phyloP scores from a whole-genome alignment of 1,140 invertebrate genomes.

The Potamilus streckersoni region DNA sequence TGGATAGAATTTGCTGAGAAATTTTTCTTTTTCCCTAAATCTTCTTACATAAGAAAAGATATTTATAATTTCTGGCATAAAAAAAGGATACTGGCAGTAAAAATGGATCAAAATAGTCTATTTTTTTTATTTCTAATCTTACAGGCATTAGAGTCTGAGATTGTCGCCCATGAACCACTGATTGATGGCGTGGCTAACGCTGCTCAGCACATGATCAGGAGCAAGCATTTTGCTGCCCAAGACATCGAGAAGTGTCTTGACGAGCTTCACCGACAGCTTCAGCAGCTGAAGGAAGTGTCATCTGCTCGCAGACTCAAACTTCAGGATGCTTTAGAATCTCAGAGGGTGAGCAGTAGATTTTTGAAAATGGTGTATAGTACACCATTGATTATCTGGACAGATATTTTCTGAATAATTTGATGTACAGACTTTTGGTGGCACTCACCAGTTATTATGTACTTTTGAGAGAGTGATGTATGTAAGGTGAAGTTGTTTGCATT shows the following conservation, averaged over 20 bases:
- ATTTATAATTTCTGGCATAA: background rate
- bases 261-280: constrained; percentile 88
- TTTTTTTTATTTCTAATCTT: background rate
- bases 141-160: constrained; percentile 76
- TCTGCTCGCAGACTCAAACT: constrained; percentile 91
- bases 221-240: constrained; percentile 91
- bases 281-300: constrained; percentile 75
- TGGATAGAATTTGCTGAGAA: too few species aligned
- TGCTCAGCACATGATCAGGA: constrained; percentile 90
- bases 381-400: too few species aligned
- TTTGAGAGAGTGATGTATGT: too few species aligned
- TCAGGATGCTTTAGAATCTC: constrained; percentile 96
- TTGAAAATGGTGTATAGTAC: too few species aligned
- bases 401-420: too few species aligned
- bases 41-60: too few species aligned
- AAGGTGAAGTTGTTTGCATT: too few species aligned
- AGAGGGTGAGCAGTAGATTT: constrained; percentile 67
- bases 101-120: too few species aligned
- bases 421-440: too few species aligned
- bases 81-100: too few species aligned
- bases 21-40: too few species aligned
- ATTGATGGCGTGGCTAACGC: constrained; percentile 88
- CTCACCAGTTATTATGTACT: too few species aligned
- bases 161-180: constrained; percentile 95
- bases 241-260: constrained; percentile 87